Evolutionary conservation across 2,113 vertebrate genomes (phyloP), one percentile per base, ranked within the genome.

Genomic region (pig (Sus scrofa)): DNA sequence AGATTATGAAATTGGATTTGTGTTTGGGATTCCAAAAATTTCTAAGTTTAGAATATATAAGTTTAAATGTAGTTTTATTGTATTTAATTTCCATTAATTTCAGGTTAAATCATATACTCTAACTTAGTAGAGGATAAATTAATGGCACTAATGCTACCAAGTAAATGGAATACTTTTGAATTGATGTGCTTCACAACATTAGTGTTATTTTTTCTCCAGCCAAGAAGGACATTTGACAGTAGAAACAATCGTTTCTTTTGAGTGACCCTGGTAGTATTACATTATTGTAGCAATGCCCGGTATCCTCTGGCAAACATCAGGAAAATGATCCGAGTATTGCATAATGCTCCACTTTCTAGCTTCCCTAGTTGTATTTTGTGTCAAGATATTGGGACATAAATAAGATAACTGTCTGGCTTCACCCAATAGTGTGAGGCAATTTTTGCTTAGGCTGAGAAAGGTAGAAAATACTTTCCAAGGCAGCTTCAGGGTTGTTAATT

Each of bases 331-430:
- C 22, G 10, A 19, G 19, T 14, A 39, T 77, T 56, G 13, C 10
- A 39, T 30, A 71, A 3, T 10, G 15, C 34, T 75, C 58, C 2
- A 67, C 52, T 75, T 50, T 89, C 52, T 91, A 67, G 70, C n/a
- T 88, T 56, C 65, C 44, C 85, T 94, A 81, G 88, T 77, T 93
- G 50, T 1, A 6, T 27, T 82, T 86, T 92, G 34, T 75, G 68
- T 88, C 77, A 90, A 71, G 86, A 92, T 71, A 91, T 52, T 90
- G 62, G 87, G 62, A 78, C 88, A 94, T 63, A 95, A 86, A 90
- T 81, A 88, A 84, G n/a, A 82, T 39, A 77, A 87, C 83, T 90
- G 90, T 91, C 91, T 88, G 32, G 39, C n/a, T 81, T 97, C 71
- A 63, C 67, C 86, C 60, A 52, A 78, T 30, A 89, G 60, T 39